phyloP scores from a whole-genome alignment of 2,888 invertebrate species.

The Cremastobaeus sp. region DNA sequence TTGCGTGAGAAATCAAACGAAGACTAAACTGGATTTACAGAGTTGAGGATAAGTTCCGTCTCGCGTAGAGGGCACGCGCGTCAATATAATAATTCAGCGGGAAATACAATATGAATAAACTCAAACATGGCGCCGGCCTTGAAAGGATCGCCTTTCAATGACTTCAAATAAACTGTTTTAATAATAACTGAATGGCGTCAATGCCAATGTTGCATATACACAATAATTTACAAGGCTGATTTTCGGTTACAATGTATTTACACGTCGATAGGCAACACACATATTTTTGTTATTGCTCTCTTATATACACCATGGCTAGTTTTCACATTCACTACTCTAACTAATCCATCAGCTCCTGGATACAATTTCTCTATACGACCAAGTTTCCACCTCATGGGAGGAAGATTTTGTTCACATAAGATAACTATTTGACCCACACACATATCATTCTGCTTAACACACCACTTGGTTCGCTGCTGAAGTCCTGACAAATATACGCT shows the following conservation, averaged over 20 bases:
- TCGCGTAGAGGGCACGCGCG: background rate
- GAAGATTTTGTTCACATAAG: background rate
- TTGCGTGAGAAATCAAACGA: too few relatives aligned
- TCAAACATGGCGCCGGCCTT: background rate
- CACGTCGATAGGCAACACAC: too few relatives aligned
- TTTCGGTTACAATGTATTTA: too few relatives aligned
- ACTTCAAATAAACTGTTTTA: background rate
- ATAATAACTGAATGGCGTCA: too few relatives aligned
- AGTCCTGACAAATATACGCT: constrained; percentile 67
- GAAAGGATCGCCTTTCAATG: constrained; percentile 1
- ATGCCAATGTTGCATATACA: too few relatives aligned
- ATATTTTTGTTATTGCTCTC: too few relatives aligned
- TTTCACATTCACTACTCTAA: background rate
- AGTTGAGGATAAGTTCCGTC: too few relatives aligned
- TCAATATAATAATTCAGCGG: background rate
- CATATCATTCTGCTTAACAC: background rate
- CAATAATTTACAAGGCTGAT: too few relatives aligned
- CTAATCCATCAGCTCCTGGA: background rate
- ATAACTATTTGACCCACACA: background rate
- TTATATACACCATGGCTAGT: background rate
- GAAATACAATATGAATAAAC: background rate
- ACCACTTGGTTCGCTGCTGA: constrained; percentile 52
- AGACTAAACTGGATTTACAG: too few relatives aligned
- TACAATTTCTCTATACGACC: background rate
- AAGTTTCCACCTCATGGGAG: background rate